A percentile compares a stretch with the other conserved stretches of the same genome.
These are phyloP conservation scores for Pterocles burchelli DNA, from an alignment of 2,113 vertebrate species.

Conservation along the genomic window DNA sequence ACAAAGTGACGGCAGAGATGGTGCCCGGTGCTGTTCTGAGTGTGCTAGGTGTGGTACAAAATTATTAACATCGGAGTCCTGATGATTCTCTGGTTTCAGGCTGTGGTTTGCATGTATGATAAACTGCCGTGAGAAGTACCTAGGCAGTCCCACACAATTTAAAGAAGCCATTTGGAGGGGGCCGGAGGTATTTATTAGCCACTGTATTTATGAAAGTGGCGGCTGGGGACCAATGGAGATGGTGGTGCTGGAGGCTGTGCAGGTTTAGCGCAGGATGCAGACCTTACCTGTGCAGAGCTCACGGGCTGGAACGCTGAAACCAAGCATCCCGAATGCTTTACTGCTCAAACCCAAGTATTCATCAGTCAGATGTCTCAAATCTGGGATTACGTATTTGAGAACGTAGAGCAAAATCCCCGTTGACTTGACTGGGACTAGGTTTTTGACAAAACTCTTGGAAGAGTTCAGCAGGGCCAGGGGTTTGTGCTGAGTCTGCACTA, in stretches of 20 bases:
- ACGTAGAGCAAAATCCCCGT: background rate
- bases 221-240: background rate
- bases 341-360: background rate
- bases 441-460: background rate
- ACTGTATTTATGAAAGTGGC: background rate
- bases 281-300: background rate
- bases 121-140: background rate
- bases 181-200: background rate
- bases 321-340: background rate
- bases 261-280: background rate
- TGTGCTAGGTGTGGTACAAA: background rate
- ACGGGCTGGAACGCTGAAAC: background rate
- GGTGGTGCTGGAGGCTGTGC: background rate
- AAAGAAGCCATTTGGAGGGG: background rate
- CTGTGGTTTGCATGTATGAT: background rate
- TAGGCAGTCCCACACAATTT: background rate
- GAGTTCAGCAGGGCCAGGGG: rapidly evolving
- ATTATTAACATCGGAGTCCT: background rate
- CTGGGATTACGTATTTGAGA: background rate
- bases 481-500: background rate
- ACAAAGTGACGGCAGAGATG: background rate
- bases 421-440: background rate
- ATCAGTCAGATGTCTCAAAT: background rate
- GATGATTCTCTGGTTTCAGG: background rate
- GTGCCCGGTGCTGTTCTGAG: background rate